Evolutionary conservation across 2,113 vertebrate species (phyloP).

Genomic region (Corythaeola cristata): DNA sequence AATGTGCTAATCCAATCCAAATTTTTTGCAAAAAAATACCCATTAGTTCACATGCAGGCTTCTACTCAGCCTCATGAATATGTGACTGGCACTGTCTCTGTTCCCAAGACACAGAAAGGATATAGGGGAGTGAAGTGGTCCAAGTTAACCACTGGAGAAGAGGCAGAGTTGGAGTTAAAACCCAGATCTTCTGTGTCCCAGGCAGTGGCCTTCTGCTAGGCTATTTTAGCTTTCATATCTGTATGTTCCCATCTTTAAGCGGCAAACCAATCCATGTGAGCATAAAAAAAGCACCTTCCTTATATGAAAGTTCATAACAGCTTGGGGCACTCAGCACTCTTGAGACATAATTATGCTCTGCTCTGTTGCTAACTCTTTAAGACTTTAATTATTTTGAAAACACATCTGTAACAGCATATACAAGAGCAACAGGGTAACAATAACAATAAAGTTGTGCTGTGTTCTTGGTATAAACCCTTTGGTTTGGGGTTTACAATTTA

Average conservation of each 20-base stretch:
- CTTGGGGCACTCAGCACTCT: neutral
- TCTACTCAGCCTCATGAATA: neutral
- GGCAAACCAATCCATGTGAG: neutral
- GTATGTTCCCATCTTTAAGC: neutral
- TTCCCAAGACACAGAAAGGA: neutral
- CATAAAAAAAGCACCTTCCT: neutral
- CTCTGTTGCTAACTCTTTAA: neutral
- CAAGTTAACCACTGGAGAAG: neutral
- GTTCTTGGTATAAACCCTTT: slow-evolving; percentile 27
- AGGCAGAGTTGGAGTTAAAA: neutral
- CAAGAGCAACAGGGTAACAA: slow-evolving; percentile 28
- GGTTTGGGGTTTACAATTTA: slow-evolving; percentile 31
- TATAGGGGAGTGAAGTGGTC: neutral
- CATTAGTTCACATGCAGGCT: neutral
- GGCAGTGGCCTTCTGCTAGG: neutral
- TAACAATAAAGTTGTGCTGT: slow-evolving; percentile 12
- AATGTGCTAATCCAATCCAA: neutral
- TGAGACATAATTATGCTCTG: neutral
- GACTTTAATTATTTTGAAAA: slow-evolving; percentile 50
- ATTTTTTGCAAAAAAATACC: neutral
- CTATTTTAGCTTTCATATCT: neutral
- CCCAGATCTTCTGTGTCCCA: neutral
- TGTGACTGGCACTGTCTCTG: neutral
- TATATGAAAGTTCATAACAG: neutral
- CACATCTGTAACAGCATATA: slow-evolving; percentile 1